These are phyloP conservation scores for Dolichotis patagonum DNA, from an alignment of 2,113 vertebrate genomes.

Conservation along the genomic window DNA sequence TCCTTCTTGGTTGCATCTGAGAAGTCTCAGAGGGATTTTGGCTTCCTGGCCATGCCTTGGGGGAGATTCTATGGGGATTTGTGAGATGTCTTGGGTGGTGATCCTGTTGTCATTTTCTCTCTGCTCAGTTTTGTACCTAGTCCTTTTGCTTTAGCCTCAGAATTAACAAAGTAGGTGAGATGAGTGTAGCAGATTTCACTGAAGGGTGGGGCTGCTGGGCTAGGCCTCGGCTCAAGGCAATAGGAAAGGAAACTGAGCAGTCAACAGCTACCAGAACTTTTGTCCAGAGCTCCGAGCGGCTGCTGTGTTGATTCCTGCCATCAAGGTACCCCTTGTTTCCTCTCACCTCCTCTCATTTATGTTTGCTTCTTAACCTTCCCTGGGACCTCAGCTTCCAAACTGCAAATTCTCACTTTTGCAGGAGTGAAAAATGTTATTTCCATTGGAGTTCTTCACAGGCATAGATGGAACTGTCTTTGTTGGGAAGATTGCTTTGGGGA, in stretches of 20 bases:
- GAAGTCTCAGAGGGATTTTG: not conserved
- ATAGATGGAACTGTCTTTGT: not conserved
- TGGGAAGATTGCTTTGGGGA: not conserved
- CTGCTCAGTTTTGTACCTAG: not conserved
- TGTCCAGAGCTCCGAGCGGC: not conserved
- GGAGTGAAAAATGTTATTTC: not conserved
- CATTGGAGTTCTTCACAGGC: not conserved
- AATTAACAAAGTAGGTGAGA: not conserved
- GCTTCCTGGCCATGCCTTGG: not conserved
- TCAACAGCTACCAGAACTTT: too few species aligned
- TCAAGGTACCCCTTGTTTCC: not conserved
- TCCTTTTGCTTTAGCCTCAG: not conserved
- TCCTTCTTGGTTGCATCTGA: not conserved
- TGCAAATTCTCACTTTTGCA: not conserved
- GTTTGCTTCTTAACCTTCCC: not conserved
- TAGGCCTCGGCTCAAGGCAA: not conserved
- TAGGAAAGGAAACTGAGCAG: not conserved
- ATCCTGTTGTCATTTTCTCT: not conserved
- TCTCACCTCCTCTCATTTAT: not conserved
- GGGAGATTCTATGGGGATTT: not conserved
- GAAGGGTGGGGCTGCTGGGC: not conserved
- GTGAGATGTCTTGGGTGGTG: not conserved
- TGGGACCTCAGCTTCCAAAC: not conserved
- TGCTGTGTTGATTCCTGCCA: not conserved
- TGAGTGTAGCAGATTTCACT: not conserved